phyloP scores from a whole-genome alignment of 2,888 invertebrate species.

The Eugnorisma glareosa region DNA sequence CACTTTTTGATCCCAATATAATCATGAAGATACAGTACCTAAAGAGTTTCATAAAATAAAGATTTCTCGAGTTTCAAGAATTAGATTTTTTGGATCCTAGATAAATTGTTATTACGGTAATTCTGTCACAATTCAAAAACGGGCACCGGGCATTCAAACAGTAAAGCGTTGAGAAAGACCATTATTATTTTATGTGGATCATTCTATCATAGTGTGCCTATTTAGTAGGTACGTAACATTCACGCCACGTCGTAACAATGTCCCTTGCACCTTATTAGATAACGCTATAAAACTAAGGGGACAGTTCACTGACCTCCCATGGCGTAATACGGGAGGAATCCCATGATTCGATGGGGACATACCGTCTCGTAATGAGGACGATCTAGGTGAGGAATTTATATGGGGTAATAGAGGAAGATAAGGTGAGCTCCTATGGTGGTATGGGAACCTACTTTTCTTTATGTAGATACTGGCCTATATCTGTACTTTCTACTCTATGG shows the following conservation, averaged over 20 bases:
- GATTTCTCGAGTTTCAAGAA: not conserved
- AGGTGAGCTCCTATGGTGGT: not conserved
- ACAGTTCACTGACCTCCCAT: constrained; percentile 37
- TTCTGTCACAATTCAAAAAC: not conserved
- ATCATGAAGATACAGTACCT: not conserved
- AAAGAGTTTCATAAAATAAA: not conserved
- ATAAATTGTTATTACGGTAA: not conserved
- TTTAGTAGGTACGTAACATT: not conserved
- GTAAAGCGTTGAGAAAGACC: not conserved
- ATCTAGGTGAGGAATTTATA: constrained; percentile 41
- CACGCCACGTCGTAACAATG: not conserved
- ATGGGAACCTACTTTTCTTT: constrained; percentile 4
- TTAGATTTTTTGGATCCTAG: not conserved
- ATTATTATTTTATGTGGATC: not conserved
- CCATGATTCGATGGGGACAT: constrained; percentile 34
- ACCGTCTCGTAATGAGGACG: constrained; percentile 32
- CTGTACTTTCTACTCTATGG: constrained; percentile 18
- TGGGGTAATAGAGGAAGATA: constrained; percentile 46
- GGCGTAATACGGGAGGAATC: constrained; percentile 41
- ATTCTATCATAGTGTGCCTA: not conserved
- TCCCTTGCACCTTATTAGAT: constrained; percentile 34
- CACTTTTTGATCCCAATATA: not conserved
- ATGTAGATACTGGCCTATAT: not conserved
- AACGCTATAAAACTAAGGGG: constrained; percentile 16
- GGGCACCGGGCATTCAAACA: not conserved